Evolutionary conservation across 1,140 invertebrate species (phyloP).

Genomic region (Pararge aegeria): DNA sequence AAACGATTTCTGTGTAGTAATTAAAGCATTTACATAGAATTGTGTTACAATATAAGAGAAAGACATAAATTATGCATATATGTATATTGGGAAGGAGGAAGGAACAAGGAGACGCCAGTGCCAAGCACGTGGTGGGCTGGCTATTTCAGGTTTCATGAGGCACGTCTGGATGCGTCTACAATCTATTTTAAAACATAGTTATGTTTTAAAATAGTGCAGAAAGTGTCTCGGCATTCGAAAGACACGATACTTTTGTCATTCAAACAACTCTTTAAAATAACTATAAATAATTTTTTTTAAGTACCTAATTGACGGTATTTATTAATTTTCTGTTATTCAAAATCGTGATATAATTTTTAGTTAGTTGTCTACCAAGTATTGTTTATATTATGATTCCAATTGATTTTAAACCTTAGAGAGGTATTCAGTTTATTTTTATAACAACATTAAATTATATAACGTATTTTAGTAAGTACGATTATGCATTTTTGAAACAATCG

Average conservation of each 20-base stretch:
- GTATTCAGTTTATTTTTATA: too few relatives aligned
- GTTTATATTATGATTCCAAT: too few relatives aligned
- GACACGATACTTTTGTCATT: conserved; percentile 11
- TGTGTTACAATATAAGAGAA: conserved; percentile 1
- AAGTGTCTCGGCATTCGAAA: conserved; percentile 16
- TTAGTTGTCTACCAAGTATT: too few relatives aligned
- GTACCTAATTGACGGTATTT: too few relatives aligned
- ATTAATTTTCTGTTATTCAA: too few relatives aligned
- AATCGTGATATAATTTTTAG: too few relatives aligned
- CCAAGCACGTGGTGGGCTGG: conserved; percentile 36
- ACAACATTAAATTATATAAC: too few relatives aligned
- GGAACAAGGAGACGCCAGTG: conserved; percentile 28
- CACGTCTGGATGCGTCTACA: conserved; percentile 38
- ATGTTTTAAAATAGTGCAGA: conserved; percentile 27
- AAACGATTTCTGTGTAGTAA: too few relatives aligned
- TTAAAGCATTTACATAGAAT: too few relatives aligned
- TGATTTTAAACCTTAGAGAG: too few relatives aligned
- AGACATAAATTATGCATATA: conserved; percentile 9
- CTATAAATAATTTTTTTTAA: neutral
- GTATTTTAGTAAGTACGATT: too few relatives aligned
- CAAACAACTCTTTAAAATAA: neutral
- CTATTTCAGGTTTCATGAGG: conserved; percentile 39
- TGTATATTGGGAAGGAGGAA: conserved; percentile 5
- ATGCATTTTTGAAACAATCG: too few relatives aligned
- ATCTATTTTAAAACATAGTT: conserved; percentile 37